Evolutionary conservation across 2,888 invertebrate species (phyloP).

Genomic region (Reticulitermes lucifugus): DNA sequence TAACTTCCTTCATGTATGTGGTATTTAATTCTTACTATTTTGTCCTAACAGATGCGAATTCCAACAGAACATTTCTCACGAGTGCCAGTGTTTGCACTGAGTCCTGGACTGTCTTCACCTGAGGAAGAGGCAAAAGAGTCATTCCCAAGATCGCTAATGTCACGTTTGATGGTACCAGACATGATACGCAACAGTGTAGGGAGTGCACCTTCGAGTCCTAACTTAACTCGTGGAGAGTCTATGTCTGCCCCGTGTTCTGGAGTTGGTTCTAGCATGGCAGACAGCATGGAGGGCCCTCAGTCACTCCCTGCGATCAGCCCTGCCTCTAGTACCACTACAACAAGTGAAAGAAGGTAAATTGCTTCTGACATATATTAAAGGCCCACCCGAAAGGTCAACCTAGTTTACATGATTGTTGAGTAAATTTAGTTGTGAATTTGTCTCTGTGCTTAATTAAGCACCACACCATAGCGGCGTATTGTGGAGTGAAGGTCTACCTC

Average conservation of each 20-base stretch:
- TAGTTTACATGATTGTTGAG: too few relatives aligned
- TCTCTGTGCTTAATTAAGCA: too few relatives aligned
- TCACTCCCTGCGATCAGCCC: constrained; percentile 64
- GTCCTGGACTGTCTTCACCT: constrained; percentile 84
- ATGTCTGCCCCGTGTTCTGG: constrained; percentile 58
- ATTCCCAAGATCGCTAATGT: constrained; percentile 76
- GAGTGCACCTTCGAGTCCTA: constrained; percentile 65
- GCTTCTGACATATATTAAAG: not conserved
- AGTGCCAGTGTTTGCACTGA: constrained; percentile 92
- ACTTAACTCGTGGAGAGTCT: constrained; percentile 59
- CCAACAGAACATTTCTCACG: constrained; percentile 96
- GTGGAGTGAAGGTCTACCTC: too few relatives aligned
- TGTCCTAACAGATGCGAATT: constrained; percentile 82
- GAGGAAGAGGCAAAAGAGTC: constrained; percentile 75
- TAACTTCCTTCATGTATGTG: too few relatives aligned
- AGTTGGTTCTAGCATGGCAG: constrained; percentile 64
- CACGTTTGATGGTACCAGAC: constrained; percentile 72
- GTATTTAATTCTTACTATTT: not conserved
- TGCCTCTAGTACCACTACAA: constrained; percentile 58
- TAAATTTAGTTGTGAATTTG: too few relatives aligned
- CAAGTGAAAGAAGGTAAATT: constrained; percentile 69
- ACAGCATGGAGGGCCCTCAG: constrained; percentile 71
- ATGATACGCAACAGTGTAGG: constrained; percentile 62
- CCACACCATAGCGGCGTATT: too few relatives aligned
- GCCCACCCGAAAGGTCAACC: too few relatives aligned